phyloP scores from a whole-genome alignment of 2,888 invertebrate species.

The Brenthis ino region DNA sequence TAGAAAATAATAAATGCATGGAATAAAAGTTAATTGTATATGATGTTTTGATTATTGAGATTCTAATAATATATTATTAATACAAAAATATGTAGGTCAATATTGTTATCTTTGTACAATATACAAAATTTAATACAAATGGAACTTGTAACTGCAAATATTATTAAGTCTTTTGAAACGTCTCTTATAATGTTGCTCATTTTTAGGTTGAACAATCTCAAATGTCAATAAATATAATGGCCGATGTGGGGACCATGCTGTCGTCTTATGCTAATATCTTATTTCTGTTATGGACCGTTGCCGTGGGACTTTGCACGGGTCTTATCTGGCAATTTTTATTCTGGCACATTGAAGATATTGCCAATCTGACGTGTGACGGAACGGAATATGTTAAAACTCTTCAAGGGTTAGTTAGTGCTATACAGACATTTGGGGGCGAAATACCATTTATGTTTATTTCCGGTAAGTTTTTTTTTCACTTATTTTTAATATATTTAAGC shows the following conservation, averaged over 20 bases:
- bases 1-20: too few species aligned
- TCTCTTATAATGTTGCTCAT: constrained; percentile 13
- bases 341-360: constrained; percentile 91
- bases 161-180: too few species aligned
- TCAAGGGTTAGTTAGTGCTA: constrained; percentile 87
- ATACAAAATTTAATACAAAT: too few species aligned
- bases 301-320: constrained; percentile 92
- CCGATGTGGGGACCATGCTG: constrained; percentile 86
- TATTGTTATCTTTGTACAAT: too few species aligned
- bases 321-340: constrained; percentile 94
- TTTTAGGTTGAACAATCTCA: constrained; percentile 84
- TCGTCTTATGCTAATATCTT: constrained; percentile 85
- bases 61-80: too few species aligned
- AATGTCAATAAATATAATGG: constrained; percentile 85
- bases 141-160: too few species aligned
- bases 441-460: constrained; percentile 94
- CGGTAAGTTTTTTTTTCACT: constrained; percentile 60
- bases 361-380: constrained; percentile 68
- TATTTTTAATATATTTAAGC: too few species aligned
- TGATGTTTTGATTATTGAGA: too few species aligned
- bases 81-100: too few species aligned
- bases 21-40: too few species aligned
- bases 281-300: constrained; percentile 90
- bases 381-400: constrained; percentile 86
- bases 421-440: constrained; percentile 93